Evolutionary conservation across 2,797 vertebrate genomes (phyloP).

Genomic region (Hippoglossus hippoglossus): DNA sequence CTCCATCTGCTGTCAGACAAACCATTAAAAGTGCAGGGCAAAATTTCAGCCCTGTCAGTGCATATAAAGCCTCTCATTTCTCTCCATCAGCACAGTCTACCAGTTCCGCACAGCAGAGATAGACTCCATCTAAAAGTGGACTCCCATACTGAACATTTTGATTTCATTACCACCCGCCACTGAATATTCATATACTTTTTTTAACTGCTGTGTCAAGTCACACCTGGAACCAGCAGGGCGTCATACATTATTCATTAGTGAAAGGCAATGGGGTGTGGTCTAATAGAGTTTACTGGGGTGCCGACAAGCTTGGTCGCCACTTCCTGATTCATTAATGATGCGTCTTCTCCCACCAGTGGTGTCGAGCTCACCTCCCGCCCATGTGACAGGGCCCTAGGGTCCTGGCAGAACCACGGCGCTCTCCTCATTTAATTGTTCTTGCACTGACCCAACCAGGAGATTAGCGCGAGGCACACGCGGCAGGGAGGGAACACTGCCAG

Average conservation of each 20-base stretch:
- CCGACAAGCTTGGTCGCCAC: conserved; percentile 70
- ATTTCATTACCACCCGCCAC: conserved; percentile 85
- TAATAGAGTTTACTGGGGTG: conserved; percentile 78
- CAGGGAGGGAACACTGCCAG: conserved; percentile 50
- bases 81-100: conserved; percentile 85
- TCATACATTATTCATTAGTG: conserved; percentile 84
- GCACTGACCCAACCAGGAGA: conserved; percentile 65
- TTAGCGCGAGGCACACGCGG: conserved; percentile 58
- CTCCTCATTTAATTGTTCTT: conserved; percentile 79
- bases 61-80: conserved; percentile 85
- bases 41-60: conserved; percentile 84
- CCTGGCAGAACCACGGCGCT: conserved; percentile 61
- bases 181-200: conserved; percentile 87
- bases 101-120: conserved; percentile 76
- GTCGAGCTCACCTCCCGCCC: conserved; percentile 67
- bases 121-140: conserved; percentile 81
- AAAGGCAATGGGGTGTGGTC: conserved; percentile 84
- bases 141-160: conserved; percentile 83
- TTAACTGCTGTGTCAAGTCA: conserved; percentile 74
- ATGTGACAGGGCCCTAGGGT: conserved; percentile 60
- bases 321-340: conserved; percentile 82
- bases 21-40: conserved; percentile 84
- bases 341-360: conserved; percentile 70
- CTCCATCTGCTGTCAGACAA: conserved; percentile 85
- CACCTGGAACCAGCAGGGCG: conserved; percentile 80